phyloP scores from a whole-genome alignment of 1,140 invertebrate genomes.

The Drosophila ananassae region DNA sequence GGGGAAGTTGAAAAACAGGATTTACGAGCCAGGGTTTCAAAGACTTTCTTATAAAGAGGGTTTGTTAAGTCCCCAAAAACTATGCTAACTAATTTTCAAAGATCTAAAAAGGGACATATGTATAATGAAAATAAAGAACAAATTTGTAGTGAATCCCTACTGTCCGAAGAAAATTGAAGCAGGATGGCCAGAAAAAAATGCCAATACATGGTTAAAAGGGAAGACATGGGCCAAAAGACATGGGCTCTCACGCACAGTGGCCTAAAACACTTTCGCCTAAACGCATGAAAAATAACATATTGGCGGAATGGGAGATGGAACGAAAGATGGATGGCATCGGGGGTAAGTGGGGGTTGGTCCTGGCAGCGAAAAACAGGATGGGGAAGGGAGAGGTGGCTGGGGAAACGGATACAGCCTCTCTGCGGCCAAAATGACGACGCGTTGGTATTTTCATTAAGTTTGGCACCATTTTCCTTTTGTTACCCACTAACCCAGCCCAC shows the following conservation, averaged over 20 bases:
- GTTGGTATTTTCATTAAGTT: conserved; percentile 79
- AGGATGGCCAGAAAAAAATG: conserved; percentile 52
- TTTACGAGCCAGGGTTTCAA: neutral
- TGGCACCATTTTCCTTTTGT: conserved; percentile 62
- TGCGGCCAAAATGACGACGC: conserved; percentile 73
- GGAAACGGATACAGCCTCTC: conserved; percentile 33
- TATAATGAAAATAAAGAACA: too few species aligned
- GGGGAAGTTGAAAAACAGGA: neutral
- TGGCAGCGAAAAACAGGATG: neutral
- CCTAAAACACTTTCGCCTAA: conserved; percentile 63
- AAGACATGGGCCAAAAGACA: neutral
- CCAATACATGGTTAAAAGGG: conserved; percentile 38
- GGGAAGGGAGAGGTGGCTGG: neutral
- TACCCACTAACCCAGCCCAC: conserved; percentile 15
- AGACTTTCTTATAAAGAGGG: neutral
- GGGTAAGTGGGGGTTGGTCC: neutral
- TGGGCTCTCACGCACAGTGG: conserved; percentile 32
- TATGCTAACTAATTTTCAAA: too few species aligned
- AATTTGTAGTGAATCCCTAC: neutral
- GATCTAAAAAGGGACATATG: neutral
- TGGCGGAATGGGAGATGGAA: conserved; percentile 33
- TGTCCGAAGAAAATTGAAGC: conserved; percentile 13
- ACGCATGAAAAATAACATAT: conserved; percentile 71
- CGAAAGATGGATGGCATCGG: conserved; percentile 14
- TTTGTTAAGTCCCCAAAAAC: too few species aligned